phyloP scores from a whole-genome alignment of 2,888 invertebrate genomes.

The Phaedon cochleariae region DNA sequence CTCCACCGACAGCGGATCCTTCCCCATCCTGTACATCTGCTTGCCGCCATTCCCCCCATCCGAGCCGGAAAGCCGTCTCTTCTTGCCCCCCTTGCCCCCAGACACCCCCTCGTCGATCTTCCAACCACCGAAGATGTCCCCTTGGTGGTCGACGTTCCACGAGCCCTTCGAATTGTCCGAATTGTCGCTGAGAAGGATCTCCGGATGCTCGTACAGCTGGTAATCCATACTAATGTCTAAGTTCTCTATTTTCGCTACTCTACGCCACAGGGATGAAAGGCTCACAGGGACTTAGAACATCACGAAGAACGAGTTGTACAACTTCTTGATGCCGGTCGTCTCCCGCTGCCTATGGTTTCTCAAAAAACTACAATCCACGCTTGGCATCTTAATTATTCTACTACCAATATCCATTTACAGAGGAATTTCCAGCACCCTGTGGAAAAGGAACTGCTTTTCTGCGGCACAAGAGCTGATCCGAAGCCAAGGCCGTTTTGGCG shows the following conservation, averaged over 20 bases:
- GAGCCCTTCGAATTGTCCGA: slow-evolving; percentile 52
- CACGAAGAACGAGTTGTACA: slow-evolving; percentile 88
- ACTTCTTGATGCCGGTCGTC: slow-evolving; percentile 85
- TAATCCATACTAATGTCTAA: slow-evolving; percentile 59
- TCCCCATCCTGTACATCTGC: slow-evolving; percentile 22
- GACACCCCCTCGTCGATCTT: slow-evolving; percentile 57
- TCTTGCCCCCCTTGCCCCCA: slow-evolving; percentile 15
- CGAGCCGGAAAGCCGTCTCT: slow-evolving; percentile 18
- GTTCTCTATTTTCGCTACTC: background rate
- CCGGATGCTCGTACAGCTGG: slow-evolving; percentile 57
- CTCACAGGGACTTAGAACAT: slow-evolving; percentile 82
- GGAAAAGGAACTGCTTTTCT: slow-evolving; percentile 36
- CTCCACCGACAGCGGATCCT: slow-evolving; percentile 46
- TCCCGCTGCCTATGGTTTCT: slow-evolving; percentile 85
- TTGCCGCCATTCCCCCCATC: slow-evolving; percentile 38
- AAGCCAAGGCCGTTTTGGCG: slow-evolving; percentile 57
- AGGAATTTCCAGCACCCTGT: slow-evolving; percentile 44
- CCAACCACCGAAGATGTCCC: slow-evolving; percentile 60
- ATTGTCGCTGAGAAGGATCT: slow-evolving; percentile 53
- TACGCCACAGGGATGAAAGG: too few species aligned
- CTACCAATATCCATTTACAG: slow-evolving; percentile 63
- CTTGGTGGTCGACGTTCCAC: slow-evolving; percentile 58
- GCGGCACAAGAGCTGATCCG: slow-evolving; percentile 15
- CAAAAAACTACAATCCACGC: slow-evolving; percentile 77
- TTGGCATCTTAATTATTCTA: slow-evolving; percentile 75